Evolutionary conservation across 2,797 vertebrate species (phyloP).

Genomic region (Neolamprologus multifasciatus): DNA sequence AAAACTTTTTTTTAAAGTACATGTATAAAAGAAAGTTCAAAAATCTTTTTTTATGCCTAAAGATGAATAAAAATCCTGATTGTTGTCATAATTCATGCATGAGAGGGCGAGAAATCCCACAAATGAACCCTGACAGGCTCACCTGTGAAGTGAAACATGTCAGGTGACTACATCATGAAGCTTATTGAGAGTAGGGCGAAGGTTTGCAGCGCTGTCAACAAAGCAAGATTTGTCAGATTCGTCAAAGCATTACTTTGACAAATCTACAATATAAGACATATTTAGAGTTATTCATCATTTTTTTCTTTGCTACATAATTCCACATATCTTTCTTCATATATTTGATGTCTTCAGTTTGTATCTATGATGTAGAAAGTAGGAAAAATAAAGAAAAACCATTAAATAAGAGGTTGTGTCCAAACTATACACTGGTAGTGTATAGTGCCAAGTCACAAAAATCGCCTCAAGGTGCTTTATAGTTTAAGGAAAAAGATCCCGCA

Average conservation of each 20-base stretch:
- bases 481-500: too few species aligned
- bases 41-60: background rate
- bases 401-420: background rate
- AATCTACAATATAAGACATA: background rate
- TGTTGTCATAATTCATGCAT: background rate
- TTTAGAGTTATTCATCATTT: background rate
- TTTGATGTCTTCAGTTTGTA: background rate
- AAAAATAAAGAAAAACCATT: background rate
- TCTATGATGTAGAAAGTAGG: background rate
- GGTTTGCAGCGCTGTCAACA: background rate
- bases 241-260: background rate
- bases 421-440: background rate
- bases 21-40: background rate
- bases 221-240: background rate
- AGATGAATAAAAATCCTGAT: background rate
- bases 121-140: background rate
- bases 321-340: background rate
- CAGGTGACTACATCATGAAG: background rate
- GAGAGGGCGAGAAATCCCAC: background rate
- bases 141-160: background rate
- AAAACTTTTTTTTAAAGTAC: background rate
- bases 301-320: background rate
- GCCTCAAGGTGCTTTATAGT: fast-evolving
- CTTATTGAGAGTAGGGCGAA: fast-evolving
- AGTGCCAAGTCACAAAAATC: background rate